Percentiles rank a stretch among this genome's conserved stretches.
phyloP scores from a whole-genome alignment of 2,113 vertebrate genomes.

The Ictalurus furcatus region DNA sequence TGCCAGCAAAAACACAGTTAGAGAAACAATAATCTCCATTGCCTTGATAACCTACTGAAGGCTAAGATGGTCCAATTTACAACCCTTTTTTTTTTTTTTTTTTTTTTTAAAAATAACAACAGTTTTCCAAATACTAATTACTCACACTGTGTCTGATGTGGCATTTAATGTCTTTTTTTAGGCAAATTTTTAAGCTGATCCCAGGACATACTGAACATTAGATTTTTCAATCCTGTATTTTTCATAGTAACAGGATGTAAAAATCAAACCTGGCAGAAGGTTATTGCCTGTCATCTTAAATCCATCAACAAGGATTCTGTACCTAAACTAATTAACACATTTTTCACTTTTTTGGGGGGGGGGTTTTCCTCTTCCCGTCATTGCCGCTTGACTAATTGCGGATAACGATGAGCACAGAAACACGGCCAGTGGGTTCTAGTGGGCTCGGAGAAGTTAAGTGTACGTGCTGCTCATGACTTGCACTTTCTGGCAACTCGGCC shows the following conservation, averaged over 20 bases:
- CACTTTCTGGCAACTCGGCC: constrained; percentile 59
- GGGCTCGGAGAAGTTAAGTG: constrained; percentile 59
- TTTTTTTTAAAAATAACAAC: not conserved
- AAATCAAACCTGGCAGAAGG: not conserved
- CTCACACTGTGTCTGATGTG: not conserved
- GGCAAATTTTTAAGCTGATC: not conserved
- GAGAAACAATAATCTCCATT: not conserved
- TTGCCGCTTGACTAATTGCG: constrained; percentile 6
- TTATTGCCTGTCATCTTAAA: not conserved
- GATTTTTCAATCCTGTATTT: not conserved
- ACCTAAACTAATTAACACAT: not conserved
- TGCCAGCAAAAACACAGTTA: not conserved
- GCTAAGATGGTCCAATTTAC: not conserved
- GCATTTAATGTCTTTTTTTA: not conserved
- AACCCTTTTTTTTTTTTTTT: not conserved
- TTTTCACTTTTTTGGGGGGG: not conserved
- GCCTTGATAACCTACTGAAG: not conserved
- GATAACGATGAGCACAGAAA: not conserved
- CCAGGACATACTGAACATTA: not conserved
- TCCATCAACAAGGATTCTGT: not conserved
- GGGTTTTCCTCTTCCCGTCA: not conserved
- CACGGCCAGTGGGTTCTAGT: not conserved
- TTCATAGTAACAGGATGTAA: not conserved
- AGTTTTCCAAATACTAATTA: not conserved
- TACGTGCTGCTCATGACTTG: constrained; percentile 69